These are phyloP conservation scores for Pollachius pollachius DNA, from an alignment of 2,113 vertebrate genomes.

Conservation along the genomic window DNA sequence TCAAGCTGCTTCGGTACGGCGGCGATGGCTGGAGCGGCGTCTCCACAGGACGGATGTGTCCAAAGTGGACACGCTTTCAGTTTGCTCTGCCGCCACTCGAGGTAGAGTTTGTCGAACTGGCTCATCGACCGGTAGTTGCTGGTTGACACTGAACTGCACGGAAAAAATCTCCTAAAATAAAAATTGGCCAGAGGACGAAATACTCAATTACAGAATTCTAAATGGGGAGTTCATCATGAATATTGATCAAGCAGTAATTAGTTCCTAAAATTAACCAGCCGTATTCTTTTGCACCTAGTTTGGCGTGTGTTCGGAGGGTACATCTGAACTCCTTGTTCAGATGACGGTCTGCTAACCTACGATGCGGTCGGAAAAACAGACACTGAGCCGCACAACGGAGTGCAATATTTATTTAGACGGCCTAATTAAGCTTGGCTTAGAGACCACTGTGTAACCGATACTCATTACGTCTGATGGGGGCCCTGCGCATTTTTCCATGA, in stretches of 20 bases:
- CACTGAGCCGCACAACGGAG: not conserved
- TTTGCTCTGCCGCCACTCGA: not conserved
- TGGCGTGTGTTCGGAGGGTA: slow-evolving; percentile 52
- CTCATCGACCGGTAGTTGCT: slow-evolving; percentile 40
- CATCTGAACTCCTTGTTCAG: not conserved
- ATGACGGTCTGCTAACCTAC: too few species aligned
- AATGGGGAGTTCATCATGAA: slow-evolving; percentile 73
- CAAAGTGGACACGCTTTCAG: too few species aligned
- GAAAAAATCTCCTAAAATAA: slow-evolving; percentile 43
- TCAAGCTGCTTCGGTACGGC: slow-evolving; percentile 33
- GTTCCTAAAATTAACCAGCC: slow-evolving; percentile 75
- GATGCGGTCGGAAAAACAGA: not conserved
- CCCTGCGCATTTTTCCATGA: slow-evolving; percentile 24
- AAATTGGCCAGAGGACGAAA: slow-evolving; percentile 64
- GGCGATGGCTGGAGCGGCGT: not conserved
- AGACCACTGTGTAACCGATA: slow-evolving; percentile 27
- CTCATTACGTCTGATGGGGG: slow-evolving; percentile 21
- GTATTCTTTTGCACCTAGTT: slow-evolving; percentile 68
- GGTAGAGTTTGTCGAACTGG: slow-evolving; percentile 7
- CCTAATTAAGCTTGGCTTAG: slow-evolving; percentile 25
- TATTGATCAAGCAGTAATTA: slow-evolving; percentile 81
- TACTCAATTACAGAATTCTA: slow-evolving; percentile 69
- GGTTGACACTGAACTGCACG: slow-evolving; percentile 50
- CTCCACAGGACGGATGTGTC: not conserved
- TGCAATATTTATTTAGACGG: slow-evolving; percentile 26